These are phyloP conservation scores for Sebastes minor DNA, from an alignment of 2,797 vertebrate genomes.

Conservation along the genomic window DNA sequence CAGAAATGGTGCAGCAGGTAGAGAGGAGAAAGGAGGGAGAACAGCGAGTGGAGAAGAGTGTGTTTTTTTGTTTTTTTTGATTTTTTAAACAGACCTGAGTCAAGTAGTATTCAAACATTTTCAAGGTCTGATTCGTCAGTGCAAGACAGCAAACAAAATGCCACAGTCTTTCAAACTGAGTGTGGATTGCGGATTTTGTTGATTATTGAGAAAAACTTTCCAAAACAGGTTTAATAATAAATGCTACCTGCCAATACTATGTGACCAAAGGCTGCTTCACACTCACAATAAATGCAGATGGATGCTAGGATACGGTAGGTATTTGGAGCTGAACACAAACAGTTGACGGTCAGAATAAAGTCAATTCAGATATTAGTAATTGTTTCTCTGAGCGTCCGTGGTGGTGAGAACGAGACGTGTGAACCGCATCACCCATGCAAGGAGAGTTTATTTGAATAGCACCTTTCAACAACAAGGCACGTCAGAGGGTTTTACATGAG, in stretches of 20 bases:
- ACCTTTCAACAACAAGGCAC: neutral
- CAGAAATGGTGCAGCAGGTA: neutral
- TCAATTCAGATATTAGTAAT: too few relatives aligned
- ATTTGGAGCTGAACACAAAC: neutral
- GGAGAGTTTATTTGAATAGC: neutral
- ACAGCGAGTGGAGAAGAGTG: neutral
- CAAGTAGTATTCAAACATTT: neutral
- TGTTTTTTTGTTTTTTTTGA: neutral
- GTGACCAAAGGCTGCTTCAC: neutral
- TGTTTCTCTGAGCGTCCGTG: neutral
- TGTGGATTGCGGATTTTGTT: neutral
- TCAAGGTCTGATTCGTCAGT: neutral
- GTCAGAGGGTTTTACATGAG: neutral
- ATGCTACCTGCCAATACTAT: neutral
- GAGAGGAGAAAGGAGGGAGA: neutral
- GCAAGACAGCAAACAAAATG: neutral
- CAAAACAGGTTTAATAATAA: neutral
- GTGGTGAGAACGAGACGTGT: neutral
- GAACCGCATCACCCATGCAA: too few relatives aligned
- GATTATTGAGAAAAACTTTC: neutral
- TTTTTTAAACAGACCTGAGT: neutral
- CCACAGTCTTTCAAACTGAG: neutral
- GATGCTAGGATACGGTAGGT: neutral
- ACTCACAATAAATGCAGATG: neutral
- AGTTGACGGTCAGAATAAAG: neutral